Conservation (phyloP, 2,797 vertebrate genomes). For the Argya squamiceps region DNA sequence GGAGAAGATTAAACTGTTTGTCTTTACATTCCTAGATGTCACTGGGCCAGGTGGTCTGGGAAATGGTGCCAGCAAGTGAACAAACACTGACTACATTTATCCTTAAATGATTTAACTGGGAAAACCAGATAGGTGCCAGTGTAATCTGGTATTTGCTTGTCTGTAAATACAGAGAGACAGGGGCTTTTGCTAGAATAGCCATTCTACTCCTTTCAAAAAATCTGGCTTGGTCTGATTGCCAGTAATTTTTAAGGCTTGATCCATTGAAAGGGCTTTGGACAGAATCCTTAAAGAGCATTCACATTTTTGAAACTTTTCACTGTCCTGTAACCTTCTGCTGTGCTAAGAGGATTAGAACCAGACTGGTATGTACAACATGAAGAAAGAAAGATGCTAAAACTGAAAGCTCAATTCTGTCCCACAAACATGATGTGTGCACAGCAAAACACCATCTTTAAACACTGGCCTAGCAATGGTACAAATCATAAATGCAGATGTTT, state of each 20-base stretch:
- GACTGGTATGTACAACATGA: conserved; percentile 10
- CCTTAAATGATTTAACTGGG: conserved; percentile 1
- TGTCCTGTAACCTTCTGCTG: conserved; percentile 45
- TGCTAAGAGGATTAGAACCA: conserved; percentile 42
- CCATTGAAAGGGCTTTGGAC: conserved; percentile 16
- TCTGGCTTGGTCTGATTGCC: neutral
- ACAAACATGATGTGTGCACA: neutral
- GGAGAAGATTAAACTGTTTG: conserved; percentile 20
- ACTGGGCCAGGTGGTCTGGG: conserved; percentile 32
- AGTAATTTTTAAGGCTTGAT: conserved; percentile 23
- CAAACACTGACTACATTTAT: conserved; percentile 20
- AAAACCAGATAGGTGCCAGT: conserved; percentile 9
- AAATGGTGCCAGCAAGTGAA: conserved; percentile 24
- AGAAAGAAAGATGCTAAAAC: conserved; percentile 31
- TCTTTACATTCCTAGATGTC: conserved; percentile 30
- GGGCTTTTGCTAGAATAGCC: conserved; percentile 11
- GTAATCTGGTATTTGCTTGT: neutral
- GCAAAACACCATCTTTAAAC: conserved; percentile 43
- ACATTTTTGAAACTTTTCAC: conserved; percentile 34
- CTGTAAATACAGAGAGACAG: neutral
- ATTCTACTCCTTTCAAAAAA: conserved; percentile 13
- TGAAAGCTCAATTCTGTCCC: conserved; percentile 45
- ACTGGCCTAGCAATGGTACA: conserved; percentile 32
- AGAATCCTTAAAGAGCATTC: conserved; percentile 31
- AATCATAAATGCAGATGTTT: conserved; percentile 36